Conservation (phyloP, 2,113 vertebrate genomes). For the Grantiella picta region DNA sequence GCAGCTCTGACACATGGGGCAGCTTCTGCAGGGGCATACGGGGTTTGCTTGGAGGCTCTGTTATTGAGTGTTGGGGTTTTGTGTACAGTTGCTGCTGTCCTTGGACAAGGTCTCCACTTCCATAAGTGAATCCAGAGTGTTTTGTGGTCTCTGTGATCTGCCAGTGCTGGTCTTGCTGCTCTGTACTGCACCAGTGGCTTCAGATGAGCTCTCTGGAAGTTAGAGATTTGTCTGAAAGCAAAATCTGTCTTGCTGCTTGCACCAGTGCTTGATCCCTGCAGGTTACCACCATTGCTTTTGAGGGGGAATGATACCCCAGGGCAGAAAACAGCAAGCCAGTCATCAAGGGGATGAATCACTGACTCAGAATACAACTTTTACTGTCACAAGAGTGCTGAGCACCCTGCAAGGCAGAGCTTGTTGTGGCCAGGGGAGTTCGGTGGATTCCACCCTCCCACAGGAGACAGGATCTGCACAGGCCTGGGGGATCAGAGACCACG, state of each 20-base stretch:
- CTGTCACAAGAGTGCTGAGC: neutral
- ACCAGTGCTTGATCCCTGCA: neutral
- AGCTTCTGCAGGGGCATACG: neutral
- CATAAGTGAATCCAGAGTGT: rapidly evolving
- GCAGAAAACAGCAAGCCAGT: neutral
- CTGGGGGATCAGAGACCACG: neutral
- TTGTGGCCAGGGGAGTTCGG: neutral
- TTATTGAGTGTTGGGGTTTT: neutral
- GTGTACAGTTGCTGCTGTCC: neutral
- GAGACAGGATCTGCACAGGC: rapidly evolving
- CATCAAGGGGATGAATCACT: neutral
- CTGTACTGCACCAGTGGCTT: neutral
- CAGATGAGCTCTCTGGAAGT: neutral
- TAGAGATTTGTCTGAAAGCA: neutral
- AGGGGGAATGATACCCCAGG: neutral
- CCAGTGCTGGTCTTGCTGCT: rapidly evolving
- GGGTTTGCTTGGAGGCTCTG: rapidly evolving
- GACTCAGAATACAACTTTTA: neutral
- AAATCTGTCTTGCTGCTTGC: neutral
- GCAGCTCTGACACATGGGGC: neutral
- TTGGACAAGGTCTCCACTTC: neutral
- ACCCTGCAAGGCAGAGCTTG: neutral
- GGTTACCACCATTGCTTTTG: neutral
- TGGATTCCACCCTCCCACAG: neutral
- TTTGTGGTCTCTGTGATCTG: neutral